Conservation (phyloP, 2,888 invertebrate species). For the Drosophila barbarae region DNA sequence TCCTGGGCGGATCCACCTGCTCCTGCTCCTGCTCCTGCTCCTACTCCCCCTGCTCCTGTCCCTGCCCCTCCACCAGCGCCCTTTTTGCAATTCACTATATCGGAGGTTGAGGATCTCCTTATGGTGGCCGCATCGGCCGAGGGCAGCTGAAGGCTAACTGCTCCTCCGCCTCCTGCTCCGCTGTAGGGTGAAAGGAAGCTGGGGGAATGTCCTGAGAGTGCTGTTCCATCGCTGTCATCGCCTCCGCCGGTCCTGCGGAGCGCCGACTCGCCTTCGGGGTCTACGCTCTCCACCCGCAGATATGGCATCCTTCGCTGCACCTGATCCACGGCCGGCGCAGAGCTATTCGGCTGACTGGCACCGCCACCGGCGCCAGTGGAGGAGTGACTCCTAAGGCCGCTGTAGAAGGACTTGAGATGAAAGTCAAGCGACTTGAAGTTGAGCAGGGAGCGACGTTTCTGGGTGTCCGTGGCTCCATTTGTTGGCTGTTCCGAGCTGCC, state of each 20-base stretch:
- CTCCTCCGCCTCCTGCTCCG: constrained; percentile 18
- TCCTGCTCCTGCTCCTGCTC: constrained; percentile 58
- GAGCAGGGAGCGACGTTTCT: constrained; percentile 71
- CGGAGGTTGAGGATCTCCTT: constrained; percentile 79
- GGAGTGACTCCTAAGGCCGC: constrained; percentile 66
- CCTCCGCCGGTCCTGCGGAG: background rate
- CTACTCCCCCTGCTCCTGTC: background rate
- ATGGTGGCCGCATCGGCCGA: constrained; percentile 69
- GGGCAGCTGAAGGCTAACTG: constrained; percentile 19
- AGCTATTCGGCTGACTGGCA: constrained; percentile 21
- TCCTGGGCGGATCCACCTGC: constrained; percentile 58
- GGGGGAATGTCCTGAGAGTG: constrained; percentile 67
- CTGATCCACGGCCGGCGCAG: constrained; percentile 38
- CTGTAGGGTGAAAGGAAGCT: constrained; percentile 76
- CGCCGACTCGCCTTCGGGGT: constrained; percentile 40
- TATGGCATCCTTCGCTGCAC: constrained; percentile 73
- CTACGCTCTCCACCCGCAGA: constrained; percentile 77
- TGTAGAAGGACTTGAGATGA: constrained; percentile 78
- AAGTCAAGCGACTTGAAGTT: constrained; percentile 79
- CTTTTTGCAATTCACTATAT: constrained; percentile 76
- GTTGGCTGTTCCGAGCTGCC: constrained; percentile 47
- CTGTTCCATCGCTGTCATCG: constrained; percentile 26
- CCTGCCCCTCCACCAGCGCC: constrained; percentile 51
- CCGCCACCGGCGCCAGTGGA: constrained; percentile 27
- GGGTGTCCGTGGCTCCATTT: constrained; percentile 20